Percentiles rank a stretch among this genome's conserved stretches.
Evolutionary conservation across 1,140 invertebrate species (phyloP).

Genomic region (Panonychus citri): DNA sequence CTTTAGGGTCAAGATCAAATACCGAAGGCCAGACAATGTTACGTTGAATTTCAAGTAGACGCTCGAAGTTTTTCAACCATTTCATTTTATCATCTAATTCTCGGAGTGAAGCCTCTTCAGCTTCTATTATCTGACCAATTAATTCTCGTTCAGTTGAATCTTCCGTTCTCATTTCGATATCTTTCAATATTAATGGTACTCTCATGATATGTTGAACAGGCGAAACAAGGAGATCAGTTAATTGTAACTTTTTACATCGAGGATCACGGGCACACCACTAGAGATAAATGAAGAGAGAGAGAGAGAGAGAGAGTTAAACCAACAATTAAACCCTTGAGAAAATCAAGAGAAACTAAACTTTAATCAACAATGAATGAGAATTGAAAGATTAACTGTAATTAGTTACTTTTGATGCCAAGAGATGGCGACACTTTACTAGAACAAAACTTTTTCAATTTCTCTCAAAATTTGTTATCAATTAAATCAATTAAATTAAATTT

Average conservation of each 20-base stretch:
- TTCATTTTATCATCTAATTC: slow-evolving; percentile 45
- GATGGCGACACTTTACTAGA: neutral
- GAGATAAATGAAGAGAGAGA: neutral
- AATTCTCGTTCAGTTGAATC: slow-evolving; percentile 28
- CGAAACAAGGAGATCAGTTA: slow-evolving; percentile 38
- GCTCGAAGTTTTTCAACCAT: slow-evolving; percentile 46
- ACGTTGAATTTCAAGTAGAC: slow-evolving; percentile 39
- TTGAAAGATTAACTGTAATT: too few species aligned
- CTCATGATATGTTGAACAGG: slow-evolving; percentile 45
- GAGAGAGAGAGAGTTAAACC: neutral
- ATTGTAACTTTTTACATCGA: slow-evolving; percentile 36
- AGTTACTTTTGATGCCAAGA: too few species aligned
- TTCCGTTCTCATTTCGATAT: slow-evolving; percentile 34
- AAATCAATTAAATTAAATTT: slow-evolving; percentile 8
- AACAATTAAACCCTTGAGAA: neutral
- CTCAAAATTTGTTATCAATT: neutral
- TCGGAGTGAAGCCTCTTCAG: slow-evolving; percentile 35
- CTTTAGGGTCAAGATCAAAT: slow-evolving; percentile 36
- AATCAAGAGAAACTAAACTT: too few species aligned
- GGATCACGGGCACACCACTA: slow-evolving; percentile 35
- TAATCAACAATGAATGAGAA: too few species aligned
- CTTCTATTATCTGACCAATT: slow-evolving; percentile 32
- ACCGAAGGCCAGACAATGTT: slow-evolving; percentile 42
- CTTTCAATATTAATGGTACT: slow-evolving; percentile 36
- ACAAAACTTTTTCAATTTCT: neutral